Base-by-base conservation (phyloP, 2,888 invertebrate genomes). In the Trachelus stipa region DNA sequence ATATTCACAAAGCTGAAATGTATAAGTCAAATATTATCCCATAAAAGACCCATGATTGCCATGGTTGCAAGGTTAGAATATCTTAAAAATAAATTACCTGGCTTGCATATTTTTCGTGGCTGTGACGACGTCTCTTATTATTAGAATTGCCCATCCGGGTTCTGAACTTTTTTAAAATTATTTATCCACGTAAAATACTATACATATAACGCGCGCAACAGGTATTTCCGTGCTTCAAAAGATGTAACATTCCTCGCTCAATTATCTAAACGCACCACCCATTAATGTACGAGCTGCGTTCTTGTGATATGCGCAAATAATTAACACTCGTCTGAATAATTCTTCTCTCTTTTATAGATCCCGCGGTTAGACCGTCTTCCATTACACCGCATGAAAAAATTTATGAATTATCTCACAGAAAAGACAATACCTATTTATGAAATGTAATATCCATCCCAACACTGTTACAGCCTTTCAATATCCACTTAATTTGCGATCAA, bases 121-220 rank as follows among this genome's bases (percentile, higher is more conserved):
- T 77, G 75, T 86, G 85, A 76, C 84, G 85, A 78, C 85, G 85
- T 74, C 81, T 86, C 83, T 89, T 91, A 73, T 82, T 82, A 77
- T 85, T 87, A 71, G 86, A 85, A 87, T 91, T 91, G 79, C 90
- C 91, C 91, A 91, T 91, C 87, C 88, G 83, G 34, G 34, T 30
- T 11, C 31, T 15, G 3, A 71, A 6, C 12, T 4, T 11, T 69
- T 71, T 31, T 12, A 30, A 31, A 31, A 71, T 71, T 33, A 11
- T 9, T 71, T 71, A 71, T 71, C 23, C 40, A 56, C 40, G 15
- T 56, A 56, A 56, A 23, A 23, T 15, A 4, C 40, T 56, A 23
- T 23, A 35, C 12, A 35, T 35, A 56, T 56, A 56, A 23, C 40
- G 9, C 40, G 40, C 23, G 40, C 40, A 56, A 56, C 40, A 56